A percentile compares a stretch with the other conserved stretches of the same genome.
phyloP scores from a whole-genome alignment of 2,888 invertebrate species.

The Arrhopalites spinosus region DNA sequence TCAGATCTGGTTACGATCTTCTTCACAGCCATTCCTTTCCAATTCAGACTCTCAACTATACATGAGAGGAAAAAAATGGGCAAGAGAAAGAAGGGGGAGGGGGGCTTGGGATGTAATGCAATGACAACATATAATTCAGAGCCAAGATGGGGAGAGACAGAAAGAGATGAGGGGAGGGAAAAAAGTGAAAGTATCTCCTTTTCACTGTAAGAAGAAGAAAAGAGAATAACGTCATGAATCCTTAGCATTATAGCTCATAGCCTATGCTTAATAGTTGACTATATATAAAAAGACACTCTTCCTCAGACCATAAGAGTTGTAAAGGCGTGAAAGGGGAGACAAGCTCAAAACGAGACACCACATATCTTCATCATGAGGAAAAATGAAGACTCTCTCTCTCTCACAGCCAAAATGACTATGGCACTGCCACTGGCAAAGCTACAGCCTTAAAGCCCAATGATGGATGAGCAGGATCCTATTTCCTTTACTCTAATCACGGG shows the following conservation, averaged over 20 bases:
- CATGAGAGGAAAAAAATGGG: neutral
- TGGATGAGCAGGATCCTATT: neutral
- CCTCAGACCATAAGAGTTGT: neutral
- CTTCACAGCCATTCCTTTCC: conserved; percentile 5
- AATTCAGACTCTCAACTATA: neutral
- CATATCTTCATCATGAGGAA: conserved; percentile 9
- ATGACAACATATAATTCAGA: conserved; percentile 2
- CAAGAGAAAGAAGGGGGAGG: neutral
- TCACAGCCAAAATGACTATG: neutral
- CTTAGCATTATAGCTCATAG: neutral
- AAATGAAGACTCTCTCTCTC: neutral
- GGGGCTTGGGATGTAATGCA: neutral
- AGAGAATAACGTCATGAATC: neutral
- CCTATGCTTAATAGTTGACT: neutral
- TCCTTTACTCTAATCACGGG: too few relatives aligned
- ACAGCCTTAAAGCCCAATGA: neutral
- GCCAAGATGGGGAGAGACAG: neutral
- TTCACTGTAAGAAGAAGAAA: neutral
- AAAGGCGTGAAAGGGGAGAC: neutral
- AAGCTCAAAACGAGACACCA: neutral
- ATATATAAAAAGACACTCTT: neutral
- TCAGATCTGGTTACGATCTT: conserved; percentile 14
- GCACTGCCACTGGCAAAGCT: neutral
- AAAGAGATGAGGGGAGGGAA: neutral
- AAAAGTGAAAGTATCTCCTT: conserved; percentile 19